Conservation (phyloP, 1,140 invertebrate species). For the Myzus persicae region DNA sequence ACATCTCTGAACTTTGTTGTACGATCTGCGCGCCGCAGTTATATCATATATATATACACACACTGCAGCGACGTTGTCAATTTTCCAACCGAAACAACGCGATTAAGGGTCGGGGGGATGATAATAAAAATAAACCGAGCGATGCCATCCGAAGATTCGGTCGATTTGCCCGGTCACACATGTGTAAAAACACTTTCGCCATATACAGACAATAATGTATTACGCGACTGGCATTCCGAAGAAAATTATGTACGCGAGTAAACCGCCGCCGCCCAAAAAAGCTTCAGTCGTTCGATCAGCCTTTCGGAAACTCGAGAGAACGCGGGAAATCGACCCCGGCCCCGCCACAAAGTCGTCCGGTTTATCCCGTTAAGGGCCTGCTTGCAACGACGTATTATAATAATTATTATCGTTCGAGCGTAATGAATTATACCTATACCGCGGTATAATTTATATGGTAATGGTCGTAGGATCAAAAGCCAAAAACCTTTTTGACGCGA, state of each 20-base stretch:
- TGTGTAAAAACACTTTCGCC: conserved; percentile 33
- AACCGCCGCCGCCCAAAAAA: neutral
- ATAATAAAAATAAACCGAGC: conserved; percentile 24
- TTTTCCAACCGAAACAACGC: conserved; percentile 6
- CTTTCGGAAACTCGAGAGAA: neutral
- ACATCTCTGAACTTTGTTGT: neutral
- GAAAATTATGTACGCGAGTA: neutral
- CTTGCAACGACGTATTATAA: too few species aligned
- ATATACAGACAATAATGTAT: neutral
- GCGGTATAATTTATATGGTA: too few species aligned
- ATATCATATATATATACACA: neutral
- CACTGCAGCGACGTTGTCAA: neutral
- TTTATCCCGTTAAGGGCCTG: neutral
- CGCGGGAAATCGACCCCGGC: neutral
- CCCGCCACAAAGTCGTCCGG: neutral
- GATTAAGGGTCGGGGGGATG: neutral
- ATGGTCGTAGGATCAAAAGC: too few species aligned
- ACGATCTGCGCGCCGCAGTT: neutral
- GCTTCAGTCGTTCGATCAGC: neutral
- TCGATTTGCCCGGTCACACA: conserved; percentile 19
- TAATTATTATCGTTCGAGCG: too few species aligned
- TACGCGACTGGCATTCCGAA: neutral
- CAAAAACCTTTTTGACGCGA: too few species aligned
- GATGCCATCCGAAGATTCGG: conserved; percentile 22
- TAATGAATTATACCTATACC: too few species aligned